Percentiles rank a stretch among this genome's conserved stretches.
These are phyloP conservation scores for Zaprionus nigranus DNA, from an alignment of 1,140 invertebrate genomes.

Conservation along the genomic window DNA sequence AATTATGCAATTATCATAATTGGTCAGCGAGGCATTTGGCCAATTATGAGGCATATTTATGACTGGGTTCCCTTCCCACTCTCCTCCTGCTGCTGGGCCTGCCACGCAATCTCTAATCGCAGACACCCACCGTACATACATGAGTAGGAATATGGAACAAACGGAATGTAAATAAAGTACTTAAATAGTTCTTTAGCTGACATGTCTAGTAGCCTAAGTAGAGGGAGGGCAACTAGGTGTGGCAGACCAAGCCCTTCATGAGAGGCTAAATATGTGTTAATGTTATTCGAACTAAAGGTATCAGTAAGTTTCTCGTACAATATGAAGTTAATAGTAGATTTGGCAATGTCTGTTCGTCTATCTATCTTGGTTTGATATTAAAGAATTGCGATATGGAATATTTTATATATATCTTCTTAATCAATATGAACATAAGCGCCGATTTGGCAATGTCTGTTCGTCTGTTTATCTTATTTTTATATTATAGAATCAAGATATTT, in stretches of 20 bases:
- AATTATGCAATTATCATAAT: conserved; percentile 83
- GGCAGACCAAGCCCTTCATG: background rate
- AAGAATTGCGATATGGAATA: too few relatives aligned
- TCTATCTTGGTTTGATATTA: too few relatives aligned
- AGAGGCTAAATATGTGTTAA: background rate
- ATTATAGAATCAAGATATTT: too few relatives aligned
- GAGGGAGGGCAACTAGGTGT: background rate
- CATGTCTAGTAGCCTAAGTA: background rate
- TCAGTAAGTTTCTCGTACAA: too few relatives aligned
- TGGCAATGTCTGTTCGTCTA: background rate
- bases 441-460: background rate
- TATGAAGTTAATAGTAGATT: background rate
- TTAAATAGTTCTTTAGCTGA: conserved; percentile 13
- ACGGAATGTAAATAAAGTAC: conserved; percentile 45
- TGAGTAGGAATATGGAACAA: conserved; percentile 1
- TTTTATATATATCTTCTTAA: too few relatives aligned
- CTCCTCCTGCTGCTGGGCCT: conserved; percentile 16
- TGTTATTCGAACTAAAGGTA: background rate
- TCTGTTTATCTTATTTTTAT: too few relatives aligned
- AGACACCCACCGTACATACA: conserved; percentile 30
- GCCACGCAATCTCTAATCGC: conserved; percentile 63
- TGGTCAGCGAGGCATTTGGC: conserved; percentile 72
- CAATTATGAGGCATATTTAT: conserved; percentile 79
- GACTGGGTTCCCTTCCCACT: conserved; percentile 21
- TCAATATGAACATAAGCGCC: background rate